Base-by-base conservation (phyloP, 2,888 invertebrate species). In the Cynaeus angustus region DNA sequence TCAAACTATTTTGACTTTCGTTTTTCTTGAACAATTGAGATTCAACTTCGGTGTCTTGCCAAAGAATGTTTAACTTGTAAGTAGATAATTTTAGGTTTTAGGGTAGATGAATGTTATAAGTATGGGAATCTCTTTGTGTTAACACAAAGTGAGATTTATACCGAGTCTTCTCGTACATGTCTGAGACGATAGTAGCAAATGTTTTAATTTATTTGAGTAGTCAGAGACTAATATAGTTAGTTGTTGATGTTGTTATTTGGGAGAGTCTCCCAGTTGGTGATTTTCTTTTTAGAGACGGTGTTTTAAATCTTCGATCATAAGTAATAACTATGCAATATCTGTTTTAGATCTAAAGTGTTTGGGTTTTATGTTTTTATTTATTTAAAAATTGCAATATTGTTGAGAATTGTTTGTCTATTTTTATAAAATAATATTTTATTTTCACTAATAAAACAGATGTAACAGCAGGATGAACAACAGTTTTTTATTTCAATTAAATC, bases 1-100 rank as follows among this genome's bases (percentile, higher is more conserved):
- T 3, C 98, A 98, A 76, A 99, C 98, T 0, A 93, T 99, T 72
- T 87, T 99, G 9, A 97, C 97, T 0, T 99, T 99, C 84, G 89
- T 99, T 62, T 94, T 99, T 86, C 88, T 98, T 79, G 99, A 99
- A 87, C 98, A 99, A 86, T 87, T 99, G 48, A 88, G 96, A 82
- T 86, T 92, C 71, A 91, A 92, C 80, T 94, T 94, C 82, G 95
- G 95, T 1, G 21, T 59, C 30, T 41, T 61, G 13, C 65, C 41
- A 12, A 41, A 12, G 6, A n/a, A 1, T 33, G n/a, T n/a, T 9
- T 33, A n/a, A 33, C 33, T 9, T 9, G n/a, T 33, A 21, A 33
- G n/a, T 33, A 33, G 33, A 7, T 2, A 33, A 33, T 33, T 33
- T 5, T 28, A 28, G 28, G 33, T 2, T 59, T 59, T 59, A 59